A percentile compares a stretch with the other conserved stretches of the same genome.
These are phyloP conservation scores for Cantharis flavilabris DNA, from an alignment of 2,888 invertebrate species.

Conservation along the genomic window DNA sequence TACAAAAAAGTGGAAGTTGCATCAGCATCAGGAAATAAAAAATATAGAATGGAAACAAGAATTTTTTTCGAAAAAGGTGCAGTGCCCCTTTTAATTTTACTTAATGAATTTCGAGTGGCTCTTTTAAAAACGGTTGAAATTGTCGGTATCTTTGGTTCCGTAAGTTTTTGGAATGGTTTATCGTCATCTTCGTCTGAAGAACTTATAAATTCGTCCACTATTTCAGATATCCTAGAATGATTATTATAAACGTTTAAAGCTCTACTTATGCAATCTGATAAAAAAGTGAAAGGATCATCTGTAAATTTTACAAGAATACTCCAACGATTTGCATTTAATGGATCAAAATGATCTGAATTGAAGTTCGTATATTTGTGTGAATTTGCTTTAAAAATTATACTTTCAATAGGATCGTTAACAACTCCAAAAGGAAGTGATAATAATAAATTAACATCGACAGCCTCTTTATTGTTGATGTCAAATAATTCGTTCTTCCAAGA, in stretches of 20 bases:
- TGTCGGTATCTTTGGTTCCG: conserved; percentile 75
- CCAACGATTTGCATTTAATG: conserved; percentile 81
- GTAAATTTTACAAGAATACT: conserved; percentile 68
- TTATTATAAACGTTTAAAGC: conserved; percentile 69
- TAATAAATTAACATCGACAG: conserved; percentile 58
- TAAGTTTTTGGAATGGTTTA: conserved; percentile 72
- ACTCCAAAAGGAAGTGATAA: conserved; percentile 82
- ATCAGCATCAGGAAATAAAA: conserved; percentile 87
- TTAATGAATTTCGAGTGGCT: conserved; percentile 57
- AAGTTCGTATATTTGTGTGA: conserved; percentile 84
- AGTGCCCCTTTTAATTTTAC: conserved; percentile 59
- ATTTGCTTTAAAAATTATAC: conserved; percentile 76
- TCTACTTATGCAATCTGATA: conserved; percentile 75
- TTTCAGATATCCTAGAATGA: conserved; percentile 57
- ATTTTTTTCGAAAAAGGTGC: conserved; percentile 80
- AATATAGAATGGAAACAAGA: conserved; percentile 77
- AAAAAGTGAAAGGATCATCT: conserved; percentile 73
- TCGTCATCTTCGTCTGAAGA: conserved; percentile 49
- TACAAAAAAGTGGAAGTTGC: conserved; percentile 64
- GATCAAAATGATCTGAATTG: conserved; percentile 86
- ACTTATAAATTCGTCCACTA: conserved; percentile 60
- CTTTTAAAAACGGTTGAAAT: conserved; percentile 63
- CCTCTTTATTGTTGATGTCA: conserved; percentile 60
- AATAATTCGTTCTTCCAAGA: conserved; percentile 66
- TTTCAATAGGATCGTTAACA: conserved; percentile 78